Evolutionary conservation across 2,113 vertebrate genomes (phyloP), one percentile per base, ranked within the genome.

Genomic region (Pholis gunnellus): DNA sequence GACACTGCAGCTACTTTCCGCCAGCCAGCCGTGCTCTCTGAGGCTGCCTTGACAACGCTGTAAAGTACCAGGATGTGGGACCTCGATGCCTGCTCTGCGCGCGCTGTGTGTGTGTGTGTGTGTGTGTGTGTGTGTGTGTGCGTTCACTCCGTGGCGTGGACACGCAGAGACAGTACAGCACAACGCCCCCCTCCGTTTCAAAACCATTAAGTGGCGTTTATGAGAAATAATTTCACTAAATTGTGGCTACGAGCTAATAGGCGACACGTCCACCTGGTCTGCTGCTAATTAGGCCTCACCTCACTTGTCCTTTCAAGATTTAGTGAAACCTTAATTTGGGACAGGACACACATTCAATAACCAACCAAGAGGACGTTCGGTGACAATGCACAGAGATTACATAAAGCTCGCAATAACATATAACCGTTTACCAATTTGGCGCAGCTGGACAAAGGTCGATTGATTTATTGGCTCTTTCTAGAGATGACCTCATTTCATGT

Each of bases 21-120:
- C 82, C 86, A 89, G 90, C 84, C 84, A 84, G 82, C 89, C 87
- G 90, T 82, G 91, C 89, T 86, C 87, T 22, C 87, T 22, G 69
- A 71, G 88, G 94, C 92, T 94, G 90, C 95, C 93, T 92, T 95
- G 94, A 95, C 95, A 95, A 95, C 92, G 92, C 84, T 65, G 67
- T 5, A 85, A 94, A 96, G 94, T 93, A 94, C 95, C 95, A 92
- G 95, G 95, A 96, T 96, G 95, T 95, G 84, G 85, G 87, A 93
- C 92, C 90, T 88, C 83, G 81, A 80, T 68, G 87, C 79, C 68
- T 0, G 42, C 57, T 25, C 14, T 14, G 20, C n/a, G 9, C n/a
- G n/a, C n/a, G n/a, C n/a, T 46, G 66, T 68, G 59, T 4, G 60
- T 61, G 75, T 27, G 54, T 57, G 72, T 57, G 9, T 46, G 66